Percentiles rank a stretch among this genome's conserved stretches.
phyloP scores from a whole-genome alignment of 2,113 vertebrate genomes.

The Phyllopteryx taeniolatus region DNA sequence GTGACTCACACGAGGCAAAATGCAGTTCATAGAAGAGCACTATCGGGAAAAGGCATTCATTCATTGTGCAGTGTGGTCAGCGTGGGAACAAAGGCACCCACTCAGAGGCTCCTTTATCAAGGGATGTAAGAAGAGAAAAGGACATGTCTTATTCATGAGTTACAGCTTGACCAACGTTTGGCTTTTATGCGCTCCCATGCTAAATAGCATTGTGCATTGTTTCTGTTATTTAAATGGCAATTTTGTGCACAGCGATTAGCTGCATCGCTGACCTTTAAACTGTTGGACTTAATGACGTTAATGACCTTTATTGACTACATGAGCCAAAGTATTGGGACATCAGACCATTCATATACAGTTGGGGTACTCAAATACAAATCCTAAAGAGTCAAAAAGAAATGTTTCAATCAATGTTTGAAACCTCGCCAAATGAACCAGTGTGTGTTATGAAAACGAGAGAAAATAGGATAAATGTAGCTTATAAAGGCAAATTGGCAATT shows the following conservation, averaged over 20 bases:
- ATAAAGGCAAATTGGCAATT: no score
- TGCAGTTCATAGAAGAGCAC: background rate
- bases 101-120: background rate
- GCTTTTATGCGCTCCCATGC: background rate
- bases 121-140: background rate
- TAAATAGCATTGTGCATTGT: background rate
- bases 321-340: no score
- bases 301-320: background rate
- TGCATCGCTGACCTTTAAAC: background rate
- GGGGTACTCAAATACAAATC: background rate
- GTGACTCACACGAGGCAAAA: slow-evolving; percentile 58
- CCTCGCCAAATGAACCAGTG: no score
- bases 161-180: background rate
- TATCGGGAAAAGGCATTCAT: background rate
- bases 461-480: no score
- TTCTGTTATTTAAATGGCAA: background rate
- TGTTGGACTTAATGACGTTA: background rate
- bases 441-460: no score
- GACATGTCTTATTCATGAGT: slow-evolving; percentile 4
- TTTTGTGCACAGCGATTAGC: background rate
- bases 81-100: slow-evolving; percentile 1
- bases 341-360: background rate
- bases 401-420: no score
- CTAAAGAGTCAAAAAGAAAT: no score
- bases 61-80: background rate